Evolutionary conservation across 2,113 vertebrate genomes (phyloP), one percentile per base, ranked within the genome.

Genomic region (Chaetops frenatus): DNA sequence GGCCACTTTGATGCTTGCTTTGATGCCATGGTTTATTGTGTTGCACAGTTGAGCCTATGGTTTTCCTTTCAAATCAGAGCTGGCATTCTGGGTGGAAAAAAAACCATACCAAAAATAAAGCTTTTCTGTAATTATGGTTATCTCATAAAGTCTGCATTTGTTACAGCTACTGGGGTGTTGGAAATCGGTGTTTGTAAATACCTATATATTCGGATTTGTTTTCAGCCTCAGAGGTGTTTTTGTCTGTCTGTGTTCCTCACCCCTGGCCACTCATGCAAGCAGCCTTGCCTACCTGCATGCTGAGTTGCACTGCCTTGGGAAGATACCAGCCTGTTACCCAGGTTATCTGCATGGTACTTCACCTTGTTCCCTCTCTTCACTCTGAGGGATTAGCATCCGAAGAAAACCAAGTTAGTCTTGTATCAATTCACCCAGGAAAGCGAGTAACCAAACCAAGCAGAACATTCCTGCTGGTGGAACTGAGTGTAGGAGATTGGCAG

Each of bases 61-160:
- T 88, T 96, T 96, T 88, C 77, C 77, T 86, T 96, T 96, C 90
- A 95, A 97, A 97, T 96, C 90, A 64, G 85, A 86, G 58, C 69
- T 94, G 86, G 77, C 76, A 79, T 76, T 90, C 81, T 91, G 92
- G 78, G 45, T 88, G 50, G 50, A 6, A 70, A 80, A 85, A 86
- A 78, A 78, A 67, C 42, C 44, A 77, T 60, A 67, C 53, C 45
- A 89, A 82, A 79, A 78, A 97, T 95, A 97, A 97, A 98, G 92
- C 42, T 42, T 88, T 94, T 93, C 61, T 81, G 9, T 81, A 95
- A 96, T 97, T 92, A 90, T 47, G 61, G 81, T 70, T 94, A 82
- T 95, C 92, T 94, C 53, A 70, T 60, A 89, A 79, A 81, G 76
- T 94, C 94, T 96, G 60, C 45, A 33, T 94, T 96, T 97, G 40